These are phyloP conservation scores for Pteronura brasiliensis DNA, from an alignment of 2,113 vertebrate species.

Conservation along the genomic window DNA sequence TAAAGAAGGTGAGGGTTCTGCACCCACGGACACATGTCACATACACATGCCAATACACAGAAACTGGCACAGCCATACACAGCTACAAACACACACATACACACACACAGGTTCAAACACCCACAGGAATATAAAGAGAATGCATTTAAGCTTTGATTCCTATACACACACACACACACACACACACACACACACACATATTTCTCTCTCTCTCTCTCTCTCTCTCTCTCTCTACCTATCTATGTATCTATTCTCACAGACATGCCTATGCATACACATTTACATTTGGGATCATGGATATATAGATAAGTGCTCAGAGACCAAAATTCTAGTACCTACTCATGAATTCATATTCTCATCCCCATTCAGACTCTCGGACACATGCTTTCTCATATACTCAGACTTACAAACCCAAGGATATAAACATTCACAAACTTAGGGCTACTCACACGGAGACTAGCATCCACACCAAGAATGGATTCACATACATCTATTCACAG, in stretches of 20 bases:
- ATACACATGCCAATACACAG: background rate
- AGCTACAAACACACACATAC: background rate
- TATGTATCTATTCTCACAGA: background rate
- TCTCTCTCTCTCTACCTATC: too few relatives aligned
- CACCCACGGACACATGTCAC: background rate
- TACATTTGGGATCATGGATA: background rate
- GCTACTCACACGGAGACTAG: background rate
- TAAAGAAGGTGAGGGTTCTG: constrained; percentile 80
- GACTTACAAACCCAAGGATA: background rate
- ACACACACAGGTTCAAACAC: background rate
- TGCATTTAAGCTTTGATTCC: background rate
- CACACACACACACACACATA: background rate
- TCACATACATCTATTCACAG: background rate
- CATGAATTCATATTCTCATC: background rate
- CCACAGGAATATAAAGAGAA: background rate
- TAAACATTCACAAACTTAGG: background rate
- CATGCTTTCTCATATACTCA: background rate
- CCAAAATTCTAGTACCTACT: background rate
- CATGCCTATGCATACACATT: background rate
- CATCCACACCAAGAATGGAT: background rate
- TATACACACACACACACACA: background rate
- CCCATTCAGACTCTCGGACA: background rate
- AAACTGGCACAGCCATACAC: background rate
- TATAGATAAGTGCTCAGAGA: background rate
- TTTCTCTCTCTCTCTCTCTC: background rate